Base-by-base conservation (phyloP, 2,888 invertebrate genomes). In the Hymenopus coronatus region DNA sequence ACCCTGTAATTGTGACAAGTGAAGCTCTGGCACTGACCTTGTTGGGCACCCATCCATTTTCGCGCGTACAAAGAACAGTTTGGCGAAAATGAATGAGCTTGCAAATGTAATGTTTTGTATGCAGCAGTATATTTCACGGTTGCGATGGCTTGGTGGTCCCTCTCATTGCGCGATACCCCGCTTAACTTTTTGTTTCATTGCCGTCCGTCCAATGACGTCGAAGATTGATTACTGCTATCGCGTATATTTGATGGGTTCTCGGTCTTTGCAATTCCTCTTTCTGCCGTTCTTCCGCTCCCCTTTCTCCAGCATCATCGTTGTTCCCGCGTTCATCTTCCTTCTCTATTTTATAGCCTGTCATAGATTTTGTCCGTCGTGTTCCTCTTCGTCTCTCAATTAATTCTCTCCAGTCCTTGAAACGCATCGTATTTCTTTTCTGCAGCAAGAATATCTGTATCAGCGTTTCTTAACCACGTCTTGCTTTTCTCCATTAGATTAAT, bases 191-290 rank as follows among this genome's bases (percentile, higher is more conserved):
- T 70, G 54, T 70, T 70, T 70, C 54, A 70, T 70, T 70, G 54
- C 54, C 54, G 54, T 70, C 54, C 54, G 4, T 6, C 20, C 54
- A 87, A 33, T 87, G 87, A 87, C 87, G 40, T 82, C 54, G n/a
- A 33, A 87, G 82, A 87, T 87, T 87, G 87, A 87, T 87, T 33
- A 82, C 87, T 15, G 20, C 54, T 25, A 40, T 82, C 82, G 30
- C 28, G 82, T 27, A 28, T 87, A 87, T 87, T 40, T 87, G 87
- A 87, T 82, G 82, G 81, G 81, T 30, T 70, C 54, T 70, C 54
- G 54, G 54, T 70, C 54, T 70, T 70, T 70, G 54, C 54, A 20
- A 70, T 70, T 70, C 54, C 20, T 70, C 54, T 70, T 70, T 70
- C 54, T 70, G 54, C 15, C 14, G 12, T 54, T 54, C 54, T 54